These are phyloP conservation scores for Glyphotaelius pellucidus DNA, from an alignment of 2,888 invertebrate species.

Conservation along the genomic window DNA sequence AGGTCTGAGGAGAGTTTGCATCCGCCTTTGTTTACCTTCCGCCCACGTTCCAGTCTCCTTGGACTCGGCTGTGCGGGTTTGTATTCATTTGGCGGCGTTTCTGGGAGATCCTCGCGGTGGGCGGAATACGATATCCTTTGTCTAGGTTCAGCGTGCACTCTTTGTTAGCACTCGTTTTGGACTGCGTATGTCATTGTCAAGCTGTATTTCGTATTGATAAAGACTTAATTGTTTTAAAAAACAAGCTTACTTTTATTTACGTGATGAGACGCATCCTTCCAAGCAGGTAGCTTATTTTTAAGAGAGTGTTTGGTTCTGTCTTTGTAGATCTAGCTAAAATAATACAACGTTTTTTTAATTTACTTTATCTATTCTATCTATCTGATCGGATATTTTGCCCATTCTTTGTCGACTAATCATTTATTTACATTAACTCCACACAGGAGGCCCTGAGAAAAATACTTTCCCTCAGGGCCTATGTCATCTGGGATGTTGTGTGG, in stretches of 20 bases:
- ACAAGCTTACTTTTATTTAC: background rate
- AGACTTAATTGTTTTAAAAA: background rate
- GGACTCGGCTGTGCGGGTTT: background rate
- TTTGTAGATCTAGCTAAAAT: too few species aligned
- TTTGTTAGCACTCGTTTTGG: background rate
- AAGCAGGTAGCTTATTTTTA: too few species aligned
- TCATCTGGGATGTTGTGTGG: too few species aligned
- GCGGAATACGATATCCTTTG: background rate
- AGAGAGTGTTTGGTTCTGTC: too few species aligned
- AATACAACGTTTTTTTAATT: background rate
- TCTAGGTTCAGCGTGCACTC: background rate
- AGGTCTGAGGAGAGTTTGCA: background rate
- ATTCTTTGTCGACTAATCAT: background rate
- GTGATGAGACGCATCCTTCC: background rate
- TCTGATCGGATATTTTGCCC: background rate
- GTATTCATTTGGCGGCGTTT: background rate
- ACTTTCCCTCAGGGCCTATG: too few species aligned
- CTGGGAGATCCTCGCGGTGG: background rate
- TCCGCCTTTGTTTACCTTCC: conserved; percentile 32
- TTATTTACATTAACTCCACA: too few species aligned
- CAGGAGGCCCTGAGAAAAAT: too few species aligned
- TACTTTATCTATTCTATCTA: too few species aligned
- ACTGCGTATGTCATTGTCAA: background rate
- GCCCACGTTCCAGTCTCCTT: background rate
- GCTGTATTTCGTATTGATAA: background rate